Base-by-base conservation (phyloP, 2,888 invertebrate genomes). In the Litoditis marina region DNA sequence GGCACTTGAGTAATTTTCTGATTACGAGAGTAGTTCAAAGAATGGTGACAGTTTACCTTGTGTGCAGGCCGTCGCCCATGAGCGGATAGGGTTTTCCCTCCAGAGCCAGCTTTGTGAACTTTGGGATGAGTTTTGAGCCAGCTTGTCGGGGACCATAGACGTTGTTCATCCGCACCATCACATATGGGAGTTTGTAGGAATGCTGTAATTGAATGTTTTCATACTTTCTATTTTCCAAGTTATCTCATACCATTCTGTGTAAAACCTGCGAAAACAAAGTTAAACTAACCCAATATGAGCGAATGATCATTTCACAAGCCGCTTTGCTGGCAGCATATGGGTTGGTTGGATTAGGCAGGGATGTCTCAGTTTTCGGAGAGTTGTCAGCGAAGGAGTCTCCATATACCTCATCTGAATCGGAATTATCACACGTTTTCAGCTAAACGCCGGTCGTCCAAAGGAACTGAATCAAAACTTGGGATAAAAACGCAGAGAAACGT, bases 321-420 rank as follows among this genome's bases (percentile, higher is more conserved):
- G 79, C 81, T 52, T 81, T 81, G 56, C 77, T 77, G 13, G 81
- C 84, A 8, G 84, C 83, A 49, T 81, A 81, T 36, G 81, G 82
- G 47, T 81, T 81, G 6, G 81, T 81, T 27, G 81, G 81, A 61
- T 81, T 81, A 27, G 71, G 74, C 39, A 75, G 67, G 32, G 75
- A 69, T 11, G 60, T 54, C 54, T 81, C 81, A 27, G 76, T 74
- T 53, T 81, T 81, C 34, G 81, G 80, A 52, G 66, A 65, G 25
- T 60, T 68, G 55, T 77, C 78, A 8, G 73, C 74, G 32, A 65
- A 67, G 13, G 81, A 81, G 51, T 81, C 81, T 51, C 84, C 84
- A 63, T 84, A 85, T 8, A 84, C 82, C 63, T 84, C 84, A 67
- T 73, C 73, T 73, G 31, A 50, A 66, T n/a, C n/a, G n/a, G n/a